These are phyloP conservation scores for Drosophila infuscata DNA, from an alignment of 2,888 invertebrate species.

Conservation along the genomic window DNA sequence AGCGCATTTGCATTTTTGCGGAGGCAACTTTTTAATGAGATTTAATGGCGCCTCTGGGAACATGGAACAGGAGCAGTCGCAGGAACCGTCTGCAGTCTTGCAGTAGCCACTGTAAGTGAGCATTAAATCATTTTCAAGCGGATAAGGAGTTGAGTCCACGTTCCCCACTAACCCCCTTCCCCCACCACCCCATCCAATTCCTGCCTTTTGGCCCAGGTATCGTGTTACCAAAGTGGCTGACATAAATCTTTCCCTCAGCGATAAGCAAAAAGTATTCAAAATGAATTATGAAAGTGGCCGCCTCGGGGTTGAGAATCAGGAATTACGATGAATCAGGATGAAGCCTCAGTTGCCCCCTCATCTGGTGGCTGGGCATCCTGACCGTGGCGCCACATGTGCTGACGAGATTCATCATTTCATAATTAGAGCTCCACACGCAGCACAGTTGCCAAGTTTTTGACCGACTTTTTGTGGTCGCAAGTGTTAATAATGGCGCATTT, in stretches of 20 bases:
- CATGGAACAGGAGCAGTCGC: conserved; percentile 19
- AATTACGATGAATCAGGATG: not conserved
- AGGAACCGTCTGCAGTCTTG: conserved; percentile 16
- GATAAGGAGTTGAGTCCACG: conserved; percentile 66
- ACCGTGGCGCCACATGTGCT: conserved; percentile 50
- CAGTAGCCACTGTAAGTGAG: conserved; percentile 66
- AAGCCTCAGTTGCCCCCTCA: not conserved
- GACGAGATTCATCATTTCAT: conserved; percentile 78
- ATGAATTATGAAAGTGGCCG: conserved; percentile 70
- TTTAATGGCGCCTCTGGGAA: conserved; percentile 77
- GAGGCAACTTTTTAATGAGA: conserved; percentile 76
- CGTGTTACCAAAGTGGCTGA: conserved; percentile 67
- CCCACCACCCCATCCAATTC: not conserved
- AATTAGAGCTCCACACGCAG: conserved; percentile 66
- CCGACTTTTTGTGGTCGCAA: conserved; percentile 77
- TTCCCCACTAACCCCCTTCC: not conserved
- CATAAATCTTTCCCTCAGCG: conserved; percentile 76
- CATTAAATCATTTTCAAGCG: conserved; percentile 73
- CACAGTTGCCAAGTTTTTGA: conserved; percentile 57
- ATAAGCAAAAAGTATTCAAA: conserved; percentile 76
- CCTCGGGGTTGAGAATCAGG: conserved; percentile 17
- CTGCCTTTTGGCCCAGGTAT: conserved; percentile 42
- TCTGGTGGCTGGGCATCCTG: conserved; percentile 3
- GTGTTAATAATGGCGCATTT: conserved; percentile 74
- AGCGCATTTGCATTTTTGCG: conserved; percentile 36